Percentiles rank a stretch among this genome's conserved stretches.
These are phyloP conservation scores for Panulirus ornatus DNA, from an alignment of 1,140 invertebrate species.

Conservation along the genomic window DNA sequence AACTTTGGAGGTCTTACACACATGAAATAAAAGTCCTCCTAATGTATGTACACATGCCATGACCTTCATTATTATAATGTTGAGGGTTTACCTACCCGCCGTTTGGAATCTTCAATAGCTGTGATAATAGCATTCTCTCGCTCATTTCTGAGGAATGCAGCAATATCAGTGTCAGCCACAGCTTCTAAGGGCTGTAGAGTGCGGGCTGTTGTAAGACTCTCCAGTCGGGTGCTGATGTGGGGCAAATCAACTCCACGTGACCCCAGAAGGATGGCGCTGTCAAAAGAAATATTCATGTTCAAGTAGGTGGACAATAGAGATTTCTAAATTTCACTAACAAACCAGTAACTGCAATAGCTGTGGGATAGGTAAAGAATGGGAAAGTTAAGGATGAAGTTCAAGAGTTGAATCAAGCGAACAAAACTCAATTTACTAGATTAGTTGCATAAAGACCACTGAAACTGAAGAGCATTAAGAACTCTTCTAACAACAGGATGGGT, in stretches of 20 bases:
- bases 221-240: slow-evolving; percentile 93
- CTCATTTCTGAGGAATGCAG: slow-evolving; percentile 94
- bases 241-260: slow-evolving; percentile 95
- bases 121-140: slow-evolving; percentile 95
- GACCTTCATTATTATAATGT: too few relatives aligned
- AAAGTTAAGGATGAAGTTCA: neutral
- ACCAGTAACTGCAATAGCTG: too few relatives aligned
- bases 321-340: too few relatives aligned
- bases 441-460: too few relatives aligned
- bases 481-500: too few relatives aligned
- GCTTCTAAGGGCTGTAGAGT: slow-evolving; percentile 94
- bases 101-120: slow-evolving; percentile 84
- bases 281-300: neutral
- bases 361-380: neutral
- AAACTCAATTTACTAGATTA: neutral
- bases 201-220: slow-evolving; percentile 86
- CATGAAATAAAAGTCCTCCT: too few relatives aligned
- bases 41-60: too few relatives aligned
- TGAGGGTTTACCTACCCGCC: slow-evolving; percentile 35
- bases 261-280: slow-evolving; percentile 88
- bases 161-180: slow-evolving; percentile 86
- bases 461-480: too few relatives aligned
- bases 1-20: too few relatives aligned
- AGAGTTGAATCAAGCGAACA: neutral
- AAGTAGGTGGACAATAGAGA: too few relatives aligned